Evolutionary conservation across 2,888 invertebrate genomes (phyloP), one percentile per base, ranked within the genome.

Genomic region (Zootermopsis nevadensis): DNA sequence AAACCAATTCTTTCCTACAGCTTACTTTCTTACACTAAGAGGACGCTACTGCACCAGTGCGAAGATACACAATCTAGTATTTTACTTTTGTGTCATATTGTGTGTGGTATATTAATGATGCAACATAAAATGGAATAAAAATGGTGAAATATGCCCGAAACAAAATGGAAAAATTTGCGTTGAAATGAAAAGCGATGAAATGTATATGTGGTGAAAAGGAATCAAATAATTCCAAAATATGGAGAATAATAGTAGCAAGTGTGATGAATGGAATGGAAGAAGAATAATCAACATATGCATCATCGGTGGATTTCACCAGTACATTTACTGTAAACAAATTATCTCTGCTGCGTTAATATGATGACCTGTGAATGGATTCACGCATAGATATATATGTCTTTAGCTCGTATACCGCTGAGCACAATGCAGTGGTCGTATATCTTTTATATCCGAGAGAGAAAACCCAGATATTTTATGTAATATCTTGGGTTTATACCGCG

Each of bases 401-500:
- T 79, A 82, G 84, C 66, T 84, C 77, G 83, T 69, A 83, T 82
- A 76, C 85, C 86, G 84, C 87, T 87, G 87, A 87, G 87, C 87
- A 85, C 87, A 87, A 87, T 87, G 87, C 87, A 87, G 87, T 83
- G 83, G 83, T 83, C 79, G 79, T 35, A 55, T 79, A 79, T 79
- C 35, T 79, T 79, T 79, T 79, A 74, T 79, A 79, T 35, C 79
- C 79, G 79, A 35, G 33, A 48, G 6, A 74, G 15, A 31, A 31
- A 60, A 55, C 74, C 82, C 82, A 76, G 38, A 82, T 74, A 53
- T 81, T 72, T 27, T 53, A 22, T 53, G 53, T 53, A 53, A 77
- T 77, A 60, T 76, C 76, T 82, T 31, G 82, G 82, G 82, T 82
- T 76, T 27, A 38, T 79, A 60, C 30, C 81, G 74, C 82, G 82